Evolutionary conservation across 2,888 invertebrate species (phyloP), one percentile per base, ranked within the genome.

Genomic region (Sinohyriopsis cumingii): DNA sequence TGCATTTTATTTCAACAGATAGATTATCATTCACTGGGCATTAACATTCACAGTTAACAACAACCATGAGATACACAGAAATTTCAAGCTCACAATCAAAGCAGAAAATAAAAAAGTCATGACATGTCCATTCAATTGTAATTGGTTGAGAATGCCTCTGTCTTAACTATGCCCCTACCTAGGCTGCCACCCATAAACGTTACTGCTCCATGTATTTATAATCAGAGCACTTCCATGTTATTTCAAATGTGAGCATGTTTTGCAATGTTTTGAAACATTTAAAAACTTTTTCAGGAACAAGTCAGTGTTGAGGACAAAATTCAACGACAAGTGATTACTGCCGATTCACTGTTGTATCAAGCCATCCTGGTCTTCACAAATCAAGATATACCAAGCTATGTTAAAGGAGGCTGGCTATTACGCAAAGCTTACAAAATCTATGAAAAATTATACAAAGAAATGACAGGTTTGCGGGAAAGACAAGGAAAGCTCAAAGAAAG

Each of bases 361-460:
- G 93, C 94, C 0, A 92, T 93, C 65, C 89, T 94, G 57, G 93
- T 93, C 24, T 92, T 94, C 81, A 90, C 93, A 20, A 93, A 93
- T 78, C 93, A 93, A 85, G 94, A 94, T 84, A 89, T 94, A 62
- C 91, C 93, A 5, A 92, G 93, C 64, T 90, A 90, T 76, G 92
- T 94, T 65, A 93, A 89, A 68, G 93, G 65, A 1, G 93, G 93
- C 18, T 94, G 94, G 93, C 91, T 93, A 71, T 89, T 94, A 75
- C 89, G 94, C 53, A 93, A 93, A 86, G 93, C 94, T 0, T 94
- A 94, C 93, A 93, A 93, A 85, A 91, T 93, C 68, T 94, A 94
- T 84, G 93, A 93, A 79, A 92, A 92, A 79, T 91, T 93, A 2
- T 93, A 93, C 85, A 91, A 90, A 63, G 92, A 93, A 80, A 91